Evolutionary conservation across 2,797 vertebrate species (phyloP), one percentile per base, ranked within the genome.

Genomic region (Hafferia zeledoni): DNA sequence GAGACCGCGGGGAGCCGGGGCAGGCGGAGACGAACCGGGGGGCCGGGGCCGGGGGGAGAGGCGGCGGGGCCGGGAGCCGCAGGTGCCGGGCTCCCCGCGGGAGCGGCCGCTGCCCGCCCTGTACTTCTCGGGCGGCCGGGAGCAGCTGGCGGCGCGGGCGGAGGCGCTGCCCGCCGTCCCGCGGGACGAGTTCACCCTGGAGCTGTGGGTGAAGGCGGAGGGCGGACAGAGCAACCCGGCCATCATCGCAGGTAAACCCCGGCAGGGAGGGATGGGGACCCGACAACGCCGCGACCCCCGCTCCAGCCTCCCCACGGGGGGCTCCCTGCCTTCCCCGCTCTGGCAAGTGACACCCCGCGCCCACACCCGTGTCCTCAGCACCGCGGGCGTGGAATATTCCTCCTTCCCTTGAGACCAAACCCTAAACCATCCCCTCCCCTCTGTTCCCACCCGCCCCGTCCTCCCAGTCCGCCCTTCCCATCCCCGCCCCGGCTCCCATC

Each of bases 151-250:
- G 96, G 77, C 98, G 91, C 98, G 98, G 91, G 97, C 98, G 43
- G 96, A 96, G 22, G 97, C 95, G 13, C 97, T 97, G 86, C 94
- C 98, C 82, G 97, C 98, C 89, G 96, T 99, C 94, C 99, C 99
- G 55, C 97, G 98, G 84, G 97, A 97, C 82, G 94, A 90, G 31
- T 99, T 99, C 98, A 99, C 98, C 39, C 91, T 99, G 95, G 99
- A 99, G 97, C 97, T 98, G 78, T 99, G 99, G 99, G 98, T 99
- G 94, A 99, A 98, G 80, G 98, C 99, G 3, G 99, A 99, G 89
- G 99, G 99, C 89, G 99, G 99, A 28, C 99, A 99, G 98, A 98
- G 97, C 97, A 98, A 98, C 96, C 99, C 99, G 14, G 98, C 99
- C 50, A 92, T 99, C 92, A 98, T 99, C 63, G 98, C 99, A 99